These are phyloP conservation scores for Thymelicus sylvestris DNA, from an alignment of 2,888 invertebrate species.

Conservation along the genomic window DNA sequence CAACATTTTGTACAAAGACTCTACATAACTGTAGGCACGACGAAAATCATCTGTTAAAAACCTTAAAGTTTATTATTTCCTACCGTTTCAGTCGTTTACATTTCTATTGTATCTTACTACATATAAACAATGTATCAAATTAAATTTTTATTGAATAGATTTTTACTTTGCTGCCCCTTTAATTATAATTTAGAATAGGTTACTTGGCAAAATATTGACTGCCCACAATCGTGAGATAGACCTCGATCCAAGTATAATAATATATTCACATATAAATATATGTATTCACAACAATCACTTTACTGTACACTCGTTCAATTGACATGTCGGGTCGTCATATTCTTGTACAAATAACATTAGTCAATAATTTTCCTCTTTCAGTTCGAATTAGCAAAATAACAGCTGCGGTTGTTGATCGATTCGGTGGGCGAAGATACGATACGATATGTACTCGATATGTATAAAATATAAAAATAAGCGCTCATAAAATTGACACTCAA, in stretches of 20 bases:
- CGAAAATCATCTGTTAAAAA: no score
- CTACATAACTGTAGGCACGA: no score
- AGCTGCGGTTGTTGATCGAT: slow-evolving; percentile 32
- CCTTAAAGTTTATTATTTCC: no score
- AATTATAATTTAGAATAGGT: no score
- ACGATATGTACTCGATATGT: slow-evolving; percentile 31
- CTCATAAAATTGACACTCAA: background rate
- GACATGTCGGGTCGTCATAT: slow-evolving; percentile 80
- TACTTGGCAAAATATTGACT: background rate
- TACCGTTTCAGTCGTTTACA: no score
- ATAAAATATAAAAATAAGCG: background rate
- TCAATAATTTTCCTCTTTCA: slow-evolving; percentile 50
- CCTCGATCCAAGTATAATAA: slow-evolving; percentile 40
- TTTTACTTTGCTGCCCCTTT: no score
- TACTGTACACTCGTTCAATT: slow-evolving; percentile 80
- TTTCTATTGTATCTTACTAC: no score
- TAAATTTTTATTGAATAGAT: no score
- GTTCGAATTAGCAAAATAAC: slow-evolving; percentile 25
- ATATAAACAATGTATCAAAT: no score
- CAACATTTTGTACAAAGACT: no score
- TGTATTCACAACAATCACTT: slow-evolving; percentile 67
- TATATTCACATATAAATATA: slow-evolving; percentile 46
- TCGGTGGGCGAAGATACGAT: slow-evolving; percentile 36
- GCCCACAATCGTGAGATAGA: slow-evolving; percentile 5
- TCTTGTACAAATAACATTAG: slow-evolving; percentile 77